Evolutionary conservation across 2,888 invertebrate genomes (phyloP), one percentile per base, ranked within the genome.

Genomic region (Caprella mutica): DNA sequence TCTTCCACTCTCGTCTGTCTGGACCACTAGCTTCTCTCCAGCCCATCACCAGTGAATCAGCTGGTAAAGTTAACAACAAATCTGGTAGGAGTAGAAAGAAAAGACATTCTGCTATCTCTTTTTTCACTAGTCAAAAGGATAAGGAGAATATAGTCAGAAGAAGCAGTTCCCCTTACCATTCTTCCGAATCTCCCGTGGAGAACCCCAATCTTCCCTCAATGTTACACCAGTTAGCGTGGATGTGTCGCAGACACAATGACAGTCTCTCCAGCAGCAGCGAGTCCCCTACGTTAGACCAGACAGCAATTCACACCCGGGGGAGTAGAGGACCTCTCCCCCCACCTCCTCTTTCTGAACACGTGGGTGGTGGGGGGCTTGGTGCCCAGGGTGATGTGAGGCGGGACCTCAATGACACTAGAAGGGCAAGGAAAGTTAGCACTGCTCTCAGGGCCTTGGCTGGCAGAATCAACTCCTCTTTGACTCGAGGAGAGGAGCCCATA

Each of bases 11-110:
- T 6, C 50, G 60, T 17, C 50, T 60, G 27, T 56, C 42, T 27
- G 60, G 60, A n/a, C 60, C 60, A 5, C 26, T 60, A 24, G 60
- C 53, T 8, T 60, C 60, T 19, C 54, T 60, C 21, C 60, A 60
- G 51, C 50, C 56, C 23, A 33, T 46, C 27, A 17, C 54, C 23
- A 33, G 50, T 14, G 40, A 53, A 48, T 58, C 58, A 5, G 53
- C 60, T 23, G 46, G 60, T 24, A 35, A 53, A 1, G 35, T 52
- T 9, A 53, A 56, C 43, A 33, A 54, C 21, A 53, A 53, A 29
- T 24, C 52, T 8, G 53, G 40, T 12, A 48, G 56, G 8, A 30
- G 29, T 30, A 27, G 48, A 5, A 48, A 48, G 48, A 48, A 48
- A 30, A 27, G 48, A 30, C 48, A 48, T 48, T 48, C 48, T 27